Conservation (phyloP, 2,797 vertebrate genomes). For the Acanthurus leucopareius region DNA sequence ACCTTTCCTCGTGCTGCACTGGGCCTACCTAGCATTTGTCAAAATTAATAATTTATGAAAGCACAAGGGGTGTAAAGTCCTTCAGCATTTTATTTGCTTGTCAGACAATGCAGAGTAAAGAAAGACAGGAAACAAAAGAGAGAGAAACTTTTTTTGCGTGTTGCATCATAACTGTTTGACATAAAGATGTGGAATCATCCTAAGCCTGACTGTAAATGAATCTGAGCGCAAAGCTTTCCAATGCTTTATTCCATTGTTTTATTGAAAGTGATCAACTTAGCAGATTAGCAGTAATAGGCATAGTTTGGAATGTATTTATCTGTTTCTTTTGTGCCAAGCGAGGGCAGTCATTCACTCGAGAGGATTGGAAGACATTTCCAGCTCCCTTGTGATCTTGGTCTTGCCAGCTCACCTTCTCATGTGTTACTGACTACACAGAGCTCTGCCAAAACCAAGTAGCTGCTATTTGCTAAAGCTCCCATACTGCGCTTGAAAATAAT, state of each 20-base stretch:
- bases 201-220: constrained; percentile 6
- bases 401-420: constrained; percentile 51
- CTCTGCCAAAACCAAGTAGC: constrained; percentile 46
- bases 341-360: constrained; percentile 42
- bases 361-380: constrained; percentile 27
- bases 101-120: constrained; percentile 16
- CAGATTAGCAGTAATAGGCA: constrained; percentile 14
- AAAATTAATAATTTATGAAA: constrained; percentile 34
- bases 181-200: constrained; percentile 8
- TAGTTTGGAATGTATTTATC: constrained; percentile 13
- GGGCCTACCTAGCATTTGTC: constrained; percentile 26
- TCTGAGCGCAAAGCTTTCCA: constrained; percentile 2
- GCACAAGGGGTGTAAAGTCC: constrained; percentile 14
- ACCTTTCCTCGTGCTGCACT: constrained; percentile 28
- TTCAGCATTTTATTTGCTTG: constrained; percentile 28
- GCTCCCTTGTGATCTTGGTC: constrained; percentile 5
- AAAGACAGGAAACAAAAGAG: constrained; percentile 1
- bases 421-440: constrained; percentile 36
- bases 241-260: constrained; percentile 11
- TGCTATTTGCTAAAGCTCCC: constrained; percentile 36
- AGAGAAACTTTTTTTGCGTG: constrained; percentile 14
- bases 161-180: constrained; percentile 13
- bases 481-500: constrained; percentile 35
- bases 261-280: constrained; percentile 23
- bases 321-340: constrained; percentile 18